These are phyloP conservation scores for Eupithecia tripunctaria DNA, from an alignment of 2,888 invertebrate genomes.

Conservation along the genomic window DNA sequence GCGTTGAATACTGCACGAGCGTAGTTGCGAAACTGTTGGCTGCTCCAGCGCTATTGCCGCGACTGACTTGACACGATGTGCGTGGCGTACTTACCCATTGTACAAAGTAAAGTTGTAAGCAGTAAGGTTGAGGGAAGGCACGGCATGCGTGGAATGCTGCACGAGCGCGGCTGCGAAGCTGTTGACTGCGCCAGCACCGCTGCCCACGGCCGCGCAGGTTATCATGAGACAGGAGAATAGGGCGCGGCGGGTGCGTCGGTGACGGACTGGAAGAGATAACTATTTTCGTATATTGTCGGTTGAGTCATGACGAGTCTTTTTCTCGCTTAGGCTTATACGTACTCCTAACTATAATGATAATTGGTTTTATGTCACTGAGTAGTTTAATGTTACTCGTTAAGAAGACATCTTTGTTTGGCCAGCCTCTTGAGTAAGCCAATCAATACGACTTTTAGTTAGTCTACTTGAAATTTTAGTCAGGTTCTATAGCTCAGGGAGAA, in stretches of 20 bases:
- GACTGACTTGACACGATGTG: too few relatives aligned
- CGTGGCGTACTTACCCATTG: constrained; percentile 62
- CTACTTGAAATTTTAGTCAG: too few relatives aligned
- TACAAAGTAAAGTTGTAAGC: constrained; percentile 73
- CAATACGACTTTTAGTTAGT: too few relatives aligned
- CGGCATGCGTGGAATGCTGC: constrained; percentile 65
- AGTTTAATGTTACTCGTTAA: neutral
- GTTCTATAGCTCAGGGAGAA: neutral
- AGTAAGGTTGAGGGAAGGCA: constrained; percentile 70
- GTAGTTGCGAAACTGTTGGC: too few relatives aligned
- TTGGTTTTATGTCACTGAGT: too few relatives aligned
- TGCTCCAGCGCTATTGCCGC: too few relatives aligned
- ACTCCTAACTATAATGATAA: too few relatives aligned
- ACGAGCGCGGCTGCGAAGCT: constrained; percentile 77
- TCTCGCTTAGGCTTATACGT: too few relatives aligned
- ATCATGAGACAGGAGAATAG: constrained; percentile 68
- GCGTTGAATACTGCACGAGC: too few relatives aligned
- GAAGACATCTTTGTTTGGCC: neutral
- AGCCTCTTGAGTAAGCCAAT: too few relatives aligned
- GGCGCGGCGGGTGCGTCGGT: constrained; percentile 69
- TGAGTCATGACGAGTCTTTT: too few relatives aligned
- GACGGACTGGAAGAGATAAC: constrained; percentile 58
- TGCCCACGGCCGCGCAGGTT: constrained; percentile 69
- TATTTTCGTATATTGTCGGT: neutral
- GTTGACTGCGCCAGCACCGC: constrained; percentile 75